A percentile compares a stretch with the other conserved stretches of the same genome.
phyloP scores from a whole-genome alignment of 2,888 invertebrate genomes.

The Microctonus brassicae region DNA sequence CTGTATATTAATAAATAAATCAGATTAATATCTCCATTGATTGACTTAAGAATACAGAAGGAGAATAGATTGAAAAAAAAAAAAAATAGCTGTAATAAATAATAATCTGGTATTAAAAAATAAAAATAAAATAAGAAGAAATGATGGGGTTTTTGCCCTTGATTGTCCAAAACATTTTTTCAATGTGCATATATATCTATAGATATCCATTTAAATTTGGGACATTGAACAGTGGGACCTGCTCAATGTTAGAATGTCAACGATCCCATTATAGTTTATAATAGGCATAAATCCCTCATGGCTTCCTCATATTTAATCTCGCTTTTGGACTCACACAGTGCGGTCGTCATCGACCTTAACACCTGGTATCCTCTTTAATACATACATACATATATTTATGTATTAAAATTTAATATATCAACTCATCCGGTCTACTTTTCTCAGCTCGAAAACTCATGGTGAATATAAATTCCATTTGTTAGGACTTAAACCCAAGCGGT shows the following conservation, averaged over 20 bases:
- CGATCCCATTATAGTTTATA: constrained; percentile 57
- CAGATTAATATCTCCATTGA: too few species aligned
- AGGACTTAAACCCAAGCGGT: background rate
- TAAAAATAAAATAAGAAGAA: background rate
- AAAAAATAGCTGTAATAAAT: background rate
- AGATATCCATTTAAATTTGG: background rate
- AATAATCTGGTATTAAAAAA: background rate
- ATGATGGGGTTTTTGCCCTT: background rate
- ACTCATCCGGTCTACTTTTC: background rate
- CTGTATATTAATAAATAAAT: constrained; percentile 36
- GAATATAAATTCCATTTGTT: background rate
- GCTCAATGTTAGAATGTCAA: constrained; percentile 57
- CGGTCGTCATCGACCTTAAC: background rate
- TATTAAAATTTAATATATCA: background rate
- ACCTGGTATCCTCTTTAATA: background rate
- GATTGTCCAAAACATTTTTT: background rate
- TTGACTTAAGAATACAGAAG: too few species aligned
- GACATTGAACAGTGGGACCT: constrained; percentile 60
- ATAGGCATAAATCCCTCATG: constrained; percentile 45
- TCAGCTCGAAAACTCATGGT: background rate
- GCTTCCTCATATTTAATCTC: constrained; percentile 41
- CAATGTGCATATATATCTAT: background rate
- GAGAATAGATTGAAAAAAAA: too few species aligned
- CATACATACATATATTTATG: background rate
- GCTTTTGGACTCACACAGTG: background rate